Evolutionary conservation across 2,888 invertebrate species (phyloP), one percentile per base, ranked within the genome.

Genomic region (Homarus gammarus): DNA sequence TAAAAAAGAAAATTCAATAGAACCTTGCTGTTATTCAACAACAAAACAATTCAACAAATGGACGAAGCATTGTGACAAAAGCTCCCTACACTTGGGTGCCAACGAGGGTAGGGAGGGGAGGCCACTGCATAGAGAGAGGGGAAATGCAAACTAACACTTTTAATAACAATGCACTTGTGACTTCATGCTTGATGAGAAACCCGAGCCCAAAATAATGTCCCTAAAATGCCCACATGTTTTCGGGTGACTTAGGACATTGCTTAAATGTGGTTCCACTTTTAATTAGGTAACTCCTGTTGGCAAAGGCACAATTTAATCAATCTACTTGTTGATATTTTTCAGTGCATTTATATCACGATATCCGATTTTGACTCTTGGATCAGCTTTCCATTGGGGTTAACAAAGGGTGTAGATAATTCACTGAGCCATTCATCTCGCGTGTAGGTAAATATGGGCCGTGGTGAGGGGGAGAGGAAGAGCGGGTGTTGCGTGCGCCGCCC

Each of bases 131-230:
- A 87, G 87, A 81, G 87, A 81, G 87, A 87, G 87, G 87, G 87
- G 81, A 87, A 87, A 87, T 87, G 87, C 87, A 87, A 81, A 87
- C 87, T 87, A 87, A 87, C 87, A 87, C 87, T 87, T 87, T 87
- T 87, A 87, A 87, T 87, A 87, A 87, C 87, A 81, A 87, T 87
- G 87, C 87, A 87, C 87, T 87, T 87, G 87, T 87, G 87, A 81
- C 87, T 87, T 81, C 87, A 81, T 87, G 81, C 81, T 79, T 79
- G 87, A 81, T 87, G 87, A 87, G 87, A 73, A 72, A 87, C 84
- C 84, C 36, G 73, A 84, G 73, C 73, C 73, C 38, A 56, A 73
- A 73, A 61, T 84, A 84, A 84, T 84, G 84, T 73, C 56, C 44
- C 73, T 83, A 38, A 73, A 73, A 84, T 84, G 61, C 38, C 73